Percentiles rank a stretch among this genome's conserved stretches.
phyloP scores from a whole-genome alignment of 1,140 invertebrate genomes.

The Asobara japonica region DNA sequence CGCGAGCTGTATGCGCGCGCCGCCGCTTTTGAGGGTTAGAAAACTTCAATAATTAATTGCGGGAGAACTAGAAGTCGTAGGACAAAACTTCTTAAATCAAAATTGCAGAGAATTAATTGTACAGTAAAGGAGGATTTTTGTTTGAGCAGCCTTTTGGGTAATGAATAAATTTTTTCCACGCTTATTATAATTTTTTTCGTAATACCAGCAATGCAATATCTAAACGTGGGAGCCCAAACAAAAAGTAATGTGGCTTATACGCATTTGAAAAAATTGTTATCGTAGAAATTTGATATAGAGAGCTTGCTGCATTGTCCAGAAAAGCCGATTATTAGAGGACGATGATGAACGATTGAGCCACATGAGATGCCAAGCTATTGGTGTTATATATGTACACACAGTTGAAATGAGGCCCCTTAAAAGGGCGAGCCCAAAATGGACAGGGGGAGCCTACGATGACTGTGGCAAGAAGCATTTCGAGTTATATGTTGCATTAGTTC shows the following conservation, averaged over 20 bases:
- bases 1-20: too few relatives aligned
- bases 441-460: not conserved
- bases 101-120: too few relatives aligned
- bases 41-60: too few relatives aligned
- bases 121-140: too few relatives aligned
- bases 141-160: too few relatives aligned
- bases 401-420: not conserved
- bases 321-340: conserved; percentile 20
- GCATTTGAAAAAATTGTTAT: conserved; percentile 7
- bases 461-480: not conserved
- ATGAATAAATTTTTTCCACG: too few relatives aligned
- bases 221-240: conserved; percentile 9
- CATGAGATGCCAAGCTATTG: conserved; percentile 6
- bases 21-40: too few relatives aligned
- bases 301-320: not conserved
- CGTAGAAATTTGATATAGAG: conserved; percentile 13
- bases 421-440: conserved; percentile 23
- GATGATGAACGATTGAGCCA: conserved; percentile 15
- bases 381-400: not conserved
- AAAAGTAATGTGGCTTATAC: not conserved
- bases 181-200: too few relatives aligned
- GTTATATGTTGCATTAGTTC: conserved; percentile 20
- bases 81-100: too few relatives aligned
- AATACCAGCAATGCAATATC: not conserved
- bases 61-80: too few relatives aligned